These are phyloP conservation scores for Prionace glauca DNA, from an alignment of 2,797 vertebrate species.

Conservation along the genomic window DNA sequence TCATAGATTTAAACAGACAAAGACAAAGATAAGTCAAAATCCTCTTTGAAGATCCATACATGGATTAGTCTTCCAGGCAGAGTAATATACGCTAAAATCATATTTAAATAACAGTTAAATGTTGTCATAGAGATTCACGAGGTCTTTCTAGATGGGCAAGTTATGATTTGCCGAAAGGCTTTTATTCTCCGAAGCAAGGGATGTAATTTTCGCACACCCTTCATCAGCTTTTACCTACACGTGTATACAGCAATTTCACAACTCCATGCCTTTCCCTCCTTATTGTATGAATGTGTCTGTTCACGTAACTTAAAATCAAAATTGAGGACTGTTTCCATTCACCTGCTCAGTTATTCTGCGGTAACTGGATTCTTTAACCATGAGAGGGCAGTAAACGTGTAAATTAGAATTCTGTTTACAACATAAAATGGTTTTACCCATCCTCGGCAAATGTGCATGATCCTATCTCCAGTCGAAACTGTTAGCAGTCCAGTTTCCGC, in stretches of 20 bases:
- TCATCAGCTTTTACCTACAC: neutral
- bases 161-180: no score
- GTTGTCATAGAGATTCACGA: neutral
- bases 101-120: neutral
- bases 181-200: neutral
- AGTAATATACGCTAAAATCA: no score
- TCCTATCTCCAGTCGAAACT: no score
- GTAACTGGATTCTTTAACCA: neutral
- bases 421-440: neutral
- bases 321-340: neutral
- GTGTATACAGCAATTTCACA: neutral
- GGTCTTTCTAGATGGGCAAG: no score
- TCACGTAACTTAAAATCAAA: neutral
- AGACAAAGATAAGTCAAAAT: no score
- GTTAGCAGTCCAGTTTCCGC: neutral
- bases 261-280: neutral
- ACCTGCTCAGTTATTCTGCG: neutral
- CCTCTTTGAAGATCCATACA: no score
- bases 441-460: no score
- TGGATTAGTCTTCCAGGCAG: no score
- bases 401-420: no score
- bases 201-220: neutral
- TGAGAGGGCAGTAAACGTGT: neutral
- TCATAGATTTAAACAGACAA: no score
- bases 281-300: neutral